Percentiles rank a stretch among this genome's conserved stretches.
These are phyloP conservation scores for Ornithoptera priamus DNA, from an alignment of 2,888 invertebrate species.

Conservation along the genomic window DNA sequence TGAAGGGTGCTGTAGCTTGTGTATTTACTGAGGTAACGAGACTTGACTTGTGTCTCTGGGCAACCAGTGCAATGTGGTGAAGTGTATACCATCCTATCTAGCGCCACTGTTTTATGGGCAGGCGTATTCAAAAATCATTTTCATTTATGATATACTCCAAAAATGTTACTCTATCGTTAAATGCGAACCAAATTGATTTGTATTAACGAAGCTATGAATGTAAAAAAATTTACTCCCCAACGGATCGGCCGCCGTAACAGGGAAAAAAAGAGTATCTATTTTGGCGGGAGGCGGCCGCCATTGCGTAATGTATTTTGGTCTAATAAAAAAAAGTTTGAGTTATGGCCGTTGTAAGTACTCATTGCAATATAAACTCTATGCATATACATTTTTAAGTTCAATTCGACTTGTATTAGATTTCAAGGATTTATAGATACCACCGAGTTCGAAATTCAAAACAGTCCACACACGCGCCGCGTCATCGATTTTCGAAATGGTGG, in stretches of 20 bases:
- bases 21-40: too few relatives aligned
- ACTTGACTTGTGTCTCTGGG: too few relatives aligned
- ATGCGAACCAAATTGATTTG: too few relatives aligned
- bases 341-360: not conserved
- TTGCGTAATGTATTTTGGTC: constrained; percentile 19
- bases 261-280: constrained; percentile 11
- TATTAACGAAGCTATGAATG: not conserved
- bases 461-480: constrained; percentile 64
- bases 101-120: too few relatives aligned
- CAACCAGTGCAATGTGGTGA: too few relatives aligned
- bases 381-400: not conserved
- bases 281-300: constrained; percentile 16
- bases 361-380: not conserved
- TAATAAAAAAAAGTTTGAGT: constrained; percentile 22
- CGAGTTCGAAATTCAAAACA: constrained; percentile 46
- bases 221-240: not conserved
- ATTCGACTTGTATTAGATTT: not conserved
- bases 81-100: too few relatives aligned
- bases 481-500: constrained; percentile 68
- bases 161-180: too few relatives aligned
- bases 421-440: constrained; percentile 12
- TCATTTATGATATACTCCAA: too few relatives aligned
- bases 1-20: too few relatives aligned
- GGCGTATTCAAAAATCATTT: too few relatives aligned
- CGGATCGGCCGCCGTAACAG: not conserved